A percentile compares a stretch with the other conserved stretches of the same genome.
Conservation (phyloP, 2,888 invertebrate genomes). For the Hirtodrosophila duncani region DNA sequence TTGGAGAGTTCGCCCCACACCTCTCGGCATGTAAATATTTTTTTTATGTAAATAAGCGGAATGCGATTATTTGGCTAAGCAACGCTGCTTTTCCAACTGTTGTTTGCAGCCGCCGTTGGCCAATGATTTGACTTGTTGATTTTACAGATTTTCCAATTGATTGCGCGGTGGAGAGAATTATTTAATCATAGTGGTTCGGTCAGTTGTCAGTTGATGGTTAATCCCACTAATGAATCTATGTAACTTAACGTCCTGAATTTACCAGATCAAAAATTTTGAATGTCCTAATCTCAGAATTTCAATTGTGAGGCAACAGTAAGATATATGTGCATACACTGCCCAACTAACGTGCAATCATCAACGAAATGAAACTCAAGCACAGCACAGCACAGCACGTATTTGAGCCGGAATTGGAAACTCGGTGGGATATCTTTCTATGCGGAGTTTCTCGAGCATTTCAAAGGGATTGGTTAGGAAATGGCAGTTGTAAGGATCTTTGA, state of each 20-base stretch:
- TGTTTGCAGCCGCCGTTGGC: constrained; percentile 45
- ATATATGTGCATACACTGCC: too few species aligned
- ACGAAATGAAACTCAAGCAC: constrained; percentile 41
- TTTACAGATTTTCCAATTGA: constrained; percentile 65
- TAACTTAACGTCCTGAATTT: too few species aligned
- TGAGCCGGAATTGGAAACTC: constrained; percentile 56
- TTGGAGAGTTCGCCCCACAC: too few species aligned
- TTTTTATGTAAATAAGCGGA: constrained; percentile 56
- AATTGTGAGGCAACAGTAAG: too few species aligned
- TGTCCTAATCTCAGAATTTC: too few species aligned
- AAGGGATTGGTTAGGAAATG: too few species aligned
- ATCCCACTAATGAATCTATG: too few species aligned
- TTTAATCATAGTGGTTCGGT: constrained; percentile 6
- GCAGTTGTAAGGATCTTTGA: too few species aligned
- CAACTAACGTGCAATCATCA: constrained; percentile 35
- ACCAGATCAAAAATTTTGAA: too few species aligned
- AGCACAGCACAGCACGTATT: constrained; percentile 48
- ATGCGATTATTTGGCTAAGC: constrained; percentile 41
- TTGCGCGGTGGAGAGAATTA: constrained; percentile 27
- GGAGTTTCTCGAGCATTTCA: too few species aligned
- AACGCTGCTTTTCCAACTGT: constrained; percentile 33
- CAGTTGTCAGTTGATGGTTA: too few species aligned
- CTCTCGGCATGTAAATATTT: too few species aligned
- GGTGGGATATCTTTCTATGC: constrained; percentile 28
- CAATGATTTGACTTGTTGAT: constrained; percentile 70